Evolutionary conservation across 2,113 vertebrate genomes (phyloP).

Genomic region (Embiotoca jacksoni): DNA sequence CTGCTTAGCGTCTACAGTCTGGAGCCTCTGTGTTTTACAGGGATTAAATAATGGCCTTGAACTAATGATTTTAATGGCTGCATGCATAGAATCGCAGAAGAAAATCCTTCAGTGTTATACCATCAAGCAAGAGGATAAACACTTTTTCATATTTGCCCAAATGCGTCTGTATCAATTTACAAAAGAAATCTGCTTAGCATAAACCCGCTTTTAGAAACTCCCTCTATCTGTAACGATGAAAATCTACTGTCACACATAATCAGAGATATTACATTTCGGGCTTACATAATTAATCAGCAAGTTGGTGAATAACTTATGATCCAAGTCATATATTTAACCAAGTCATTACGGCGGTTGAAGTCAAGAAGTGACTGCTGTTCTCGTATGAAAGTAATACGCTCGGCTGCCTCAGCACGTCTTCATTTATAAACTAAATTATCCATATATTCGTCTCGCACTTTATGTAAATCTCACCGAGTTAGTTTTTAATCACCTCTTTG

Average conservation of each 20-base stretch:
- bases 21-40: slow-evolving; percentile 48
- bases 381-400: slow-evolving; percentile 50
- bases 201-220: slow-evolving; percentile 56
- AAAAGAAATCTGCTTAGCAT: slow-evolving; percentile 62
- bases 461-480: slow-evolving; percentile 38
- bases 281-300: slow-evolving; percentile 74
- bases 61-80: slow-evolving; percentile 64
- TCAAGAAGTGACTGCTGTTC: slow-evolving; percentile 49
- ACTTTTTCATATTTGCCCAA: slow-evolving; percentile 52
- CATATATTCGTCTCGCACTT: slow-evolving; percentile 24
- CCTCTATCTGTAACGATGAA: slow-evolving; percentile 61
- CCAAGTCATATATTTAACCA: slow-evolving; percentile 70
- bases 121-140: slow-evolving; percentile 67
- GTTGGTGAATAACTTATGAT: slow-evolving; percentile 75
- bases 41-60: slow-evolving; percentile 63
- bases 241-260: slow-evolving; percentile 71
- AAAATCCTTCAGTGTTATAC: slow-evolving; percentile 53
- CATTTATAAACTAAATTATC: slow-evolving; percentile 60
- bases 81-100: slow-evolving; percentile 21
- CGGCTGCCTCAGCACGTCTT: slow-evolving; percentile 52
- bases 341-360: slow-evolving; percentile 67
- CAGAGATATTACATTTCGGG: slow-evolving; percentile 71
- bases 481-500: slow-evolving; percentile 39
- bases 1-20: slow-evolving; percentile 56
- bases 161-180: slow-evolving; percentile 67